Evolutionary conservation across 2,797 vertebrate genomes (phyloP), one percentile per base, ranked within the genome.

Genomic region (Sorex maritimensis): DNA sequence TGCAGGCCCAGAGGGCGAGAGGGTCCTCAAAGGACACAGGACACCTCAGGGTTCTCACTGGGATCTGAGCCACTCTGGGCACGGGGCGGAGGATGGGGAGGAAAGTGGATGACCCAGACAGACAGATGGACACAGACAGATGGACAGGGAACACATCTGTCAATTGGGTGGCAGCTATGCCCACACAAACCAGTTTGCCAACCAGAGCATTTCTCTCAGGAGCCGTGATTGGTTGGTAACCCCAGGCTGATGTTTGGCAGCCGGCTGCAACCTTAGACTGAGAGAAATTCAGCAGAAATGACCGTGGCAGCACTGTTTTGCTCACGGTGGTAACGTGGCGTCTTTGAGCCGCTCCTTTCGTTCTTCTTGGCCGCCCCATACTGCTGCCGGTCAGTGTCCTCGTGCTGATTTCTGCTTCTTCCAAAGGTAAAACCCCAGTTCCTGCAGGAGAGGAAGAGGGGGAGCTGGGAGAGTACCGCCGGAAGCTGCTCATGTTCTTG

Each of bases 381-480:
- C 65, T 49, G 23, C 46, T 81, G 13, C 34, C 77, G 8, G 0
- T 4, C 69, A 61, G 72, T 24, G 4, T 38, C 92, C 10, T 74
- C 81, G 83, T 3, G 0, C 0, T 34, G 46, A 86, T 4, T 6
- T 84, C 14, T 52, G 23, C 85, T 96, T 96, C 75, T 3, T 4
- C 77, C 79, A 1, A 28, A 99, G 99, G 98, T 34, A 98, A 98
- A 95, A 92, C 96, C 28, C 98, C 98, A 14, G 98, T 99, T 58
- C 97, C 99, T 97, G 99, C 99, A 5, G 99, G 99, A 61, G 98
- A 98, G 63, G 99, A 99, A 97, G 98, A 98, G 10, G 99, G 99
- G 1, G 98, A 99, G 12, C 98, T 99, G 69, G 99, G 99, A 72
- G 99, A 99, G 93, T 99, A 98, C 95, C 98, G 99, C 46, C 98